phyloP scores from a whole-genome alignment of 2,113 vertebrate genomes.

The Centropristis striata region DNA sequence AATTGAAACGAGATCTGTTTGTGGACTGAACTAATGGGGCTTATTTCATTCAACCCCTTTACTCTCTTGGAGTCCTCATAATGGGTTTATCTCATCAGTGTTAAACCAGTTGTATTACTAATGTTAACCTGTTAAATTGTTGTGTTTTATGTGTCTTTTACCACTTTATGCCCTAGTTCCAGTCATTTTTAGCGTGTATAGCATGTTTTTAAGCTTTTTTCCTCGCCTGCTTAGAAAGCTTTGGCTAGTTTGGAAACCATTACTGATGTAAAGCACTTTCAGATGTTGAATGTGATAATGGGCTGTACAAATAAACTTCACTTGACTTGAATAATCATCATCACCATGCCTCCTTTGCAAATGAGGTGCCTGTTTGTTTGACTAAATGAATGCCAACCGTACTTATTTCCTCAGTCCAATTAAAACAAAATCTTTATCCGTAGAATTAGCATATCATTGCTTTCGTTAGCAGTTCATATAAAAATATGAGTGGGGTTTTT shows the following conservation, averaged over 20 bases:
- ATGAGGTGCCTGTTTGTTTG: conserved; percentile 42
- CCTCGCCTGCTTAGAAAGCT: too few species aligned
- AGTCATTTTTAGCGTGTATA: background rate
- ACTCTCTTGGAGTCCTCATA: background rate
- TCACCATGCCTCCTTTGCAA: conserved; percentile 25
- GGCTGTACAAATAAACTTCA: conserved; percentile 29
- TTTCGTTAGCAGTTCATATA: conserved; percentile 14
- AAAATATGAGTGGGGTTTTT: conserved; percentile 4
- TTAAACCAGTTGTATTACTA: background rate
- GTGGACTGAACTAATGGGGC: too few species aligned
- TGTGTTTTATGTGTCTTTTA: background rate
- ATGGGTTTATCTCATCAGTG: background rate
- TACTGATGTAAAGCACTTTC: conserved; percentile 11
- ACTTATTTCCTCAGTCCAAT: conserved; percentile 33
- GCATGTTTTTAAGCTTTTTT: background rate
- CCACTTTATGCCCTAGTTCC: background rate
- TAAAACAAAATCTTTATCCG: conserved; percentile 46
- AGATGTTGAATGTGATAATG: conserved; percentile 45
- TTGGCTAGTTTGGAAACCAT: background rate
- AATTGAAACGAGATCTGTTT: background rate
- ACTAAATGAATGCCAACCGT: conserved; percentile 39
- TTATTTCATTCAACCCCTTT: conserved; percentile 3
- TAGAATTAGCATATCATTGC: conserved; percentile 49
- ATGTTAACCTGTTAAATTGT: background rate
- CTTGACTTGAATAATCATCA: conserved; percentile 37